Base-by-base conservation (phyloP, 1,140 invertebrate species). In the Drosophila tani region DNA sequence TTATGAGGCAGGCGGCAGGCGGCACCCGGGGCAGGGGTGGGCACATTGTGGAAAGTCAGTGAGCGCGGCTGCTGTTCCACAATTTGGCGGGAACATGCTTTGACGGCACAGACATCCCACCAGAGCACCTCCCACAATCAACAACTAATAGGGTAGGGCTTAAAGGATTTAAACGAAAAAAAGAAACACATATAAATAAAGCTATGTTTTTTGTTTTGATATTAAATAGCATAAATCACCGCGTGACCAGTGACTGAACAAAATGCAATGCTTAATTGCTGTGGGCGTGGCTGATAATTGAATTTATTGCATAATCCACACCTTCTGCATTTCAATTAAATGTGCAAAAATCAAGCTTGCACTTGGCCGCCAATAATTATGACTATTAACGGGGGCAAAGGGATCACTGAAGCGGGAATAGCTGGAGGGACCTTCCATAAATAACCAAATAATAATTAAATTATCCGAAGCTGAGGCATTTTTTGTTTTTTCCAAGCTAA, bases 11-110 rank as follows among this genome's bases (percentile, higher is more conserved):
- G 40, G 56, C 3, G 50, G 32, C n/a, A 21, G 40, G 56, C 3
- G 15, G 21, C n/a, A 8, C 9, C 35, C 17, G 21, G 38, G 6
- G 4, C n/a, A 24, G 12, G 14, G 17, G 15, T 8, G 9, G 56
- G 19, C 40, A 40, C 40, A 40, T 60, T 69, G 71, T 76, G 60
- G 60, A 67, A 38, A 70, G 81, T 84, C 76, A 83, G 76, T 84
- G 71, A 83, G 71, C 81, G 51, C n/a, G 43, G 63, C 38, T 43
- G 65, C 41, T 84, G 71, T 69, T 69, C 80, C 73, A 81, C 81
- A 77, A 84, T 84, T 84, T 58, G 50, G 58, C 64, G 47, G 59
- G 64, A 43, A 65, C 51, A 27, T 21, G 63, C 40, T 65, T 35
- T 59, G 68, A 58, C 35, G 40, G 65, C 21, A 4, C 21, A 24